Evolutionary conservation across 2,113 vertebrate genomes (phyloP), one percentile per base, ranked within the genome.

Genomic region (Verasper variegatus): DNA sequence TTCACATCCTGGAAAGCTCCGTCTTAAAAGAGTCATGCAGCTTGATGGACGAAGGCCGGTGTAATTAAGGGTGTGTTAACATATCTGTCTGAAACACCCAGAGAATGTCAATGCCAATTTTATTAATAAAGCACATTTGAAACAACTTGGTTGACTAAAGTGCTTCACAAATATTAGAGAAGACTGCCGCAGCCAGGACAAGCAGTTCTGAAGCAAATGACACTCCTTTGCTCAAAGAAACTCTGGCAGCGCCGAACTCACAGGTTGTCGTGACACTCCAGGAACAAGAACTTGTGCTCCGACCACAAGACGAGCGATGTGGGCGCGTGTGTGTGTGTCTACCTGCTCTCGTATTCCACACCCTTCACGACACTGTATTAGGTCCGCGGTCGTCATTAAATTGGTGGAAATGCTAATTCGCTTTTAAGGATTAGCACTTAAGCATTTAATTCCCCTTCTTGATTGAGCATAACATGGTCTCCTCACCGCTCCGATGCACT

Each of bases 1-100:
- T 13, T 42, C 40, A 42, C 40, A 12, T 42, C 40, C 40, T 11
- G 11, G 40, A 42, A 12, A 42, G 2, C 40, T 42, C 35, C 7
- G 35, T 37, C 2, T 37, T 37, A 18, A 60, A 18, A 60, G 65
- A 24, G 31, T 61, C 45, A 49, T 0, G 2, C 10, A 62, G 40
- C 15, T 52, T 59, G 65, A 68, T 82, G 76, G 47, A 67, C 1
- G 15, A 74, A 35, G 68, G 61, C 31, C 59, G 37, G 2, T 58
- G 59, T 49, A 20, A 62, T 31, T 40, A 18, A 1, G 60, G 55
- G 45, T 40, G 17, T 40, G 7, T 42, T 55, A 15, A 15, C 54
- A 24, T 10, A 56, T 56, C 54, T 15, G 23, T 52, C 51, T 9
- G 1, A 31, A 10, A 52, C 20, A 52, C 23, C 21, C 54, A 4